Conservation (phyloP, 1,140 invertebrate genomes). For the Caenorhabditis tropicalis region DNA sequence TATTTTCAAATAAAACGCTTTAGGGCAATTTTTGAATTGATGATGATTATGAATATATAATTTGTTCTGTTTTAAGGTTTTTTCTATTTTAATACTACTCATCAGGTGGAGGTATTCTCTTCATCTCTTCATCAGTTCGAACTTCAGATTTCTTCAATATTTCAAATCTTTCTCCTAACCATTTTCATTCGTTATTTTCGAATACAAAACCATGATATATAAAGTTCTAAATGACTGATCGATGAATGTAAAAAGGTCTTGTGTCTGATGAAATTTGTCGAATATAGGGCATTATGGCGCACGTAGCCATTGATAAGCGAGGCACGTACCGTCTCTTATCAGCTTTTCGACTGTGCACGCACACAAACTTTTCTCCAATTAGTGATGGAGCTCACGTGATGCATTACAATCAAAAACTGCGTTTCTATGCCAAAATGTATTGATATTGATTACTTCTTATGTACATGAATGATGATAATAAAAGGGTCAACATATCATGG, state of each 20-base stretch:
- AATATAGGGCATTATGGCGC: background rate
- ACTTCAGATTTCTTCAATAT: too few species aligned
- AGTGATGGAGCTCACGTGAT: constrained; percentile 14
- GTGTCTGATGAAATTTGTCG: background rate
- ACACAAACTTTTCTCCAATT: background rate
- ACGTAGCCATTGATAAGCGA: constrained; percentile 10
- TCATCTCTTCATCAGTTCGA: too few species aligned
- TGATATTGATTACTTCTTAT: background rate
- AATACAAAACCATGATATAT: background rate
- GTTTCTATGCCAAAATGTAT: background rate
- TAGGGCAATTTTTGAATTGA: too few species aligned
- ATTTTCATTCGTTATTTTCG: too few species aligned
- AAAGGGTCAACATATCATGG: constrained; percentile 32
- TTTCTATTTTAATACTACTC: too few species aligned
- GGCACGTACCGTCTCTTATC: constrained; percentile 17
- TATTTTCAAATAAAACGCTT: too few species aligned
- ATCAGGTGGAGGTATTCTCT: too few species aligned
- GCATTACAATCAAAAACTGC: background rate
- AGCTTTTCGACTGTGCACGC: background rate
- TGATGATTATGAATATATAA: too few species aligned
- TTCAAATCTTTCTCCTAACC: too few species aligned
- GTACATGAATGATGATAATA: background rate
- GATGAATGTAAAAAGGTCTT: background rate
- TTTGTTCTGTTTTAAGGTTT: too few species aligned
- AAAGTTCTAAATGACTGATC: background rate